These are phyloP conservation scores for Pristionchus japonicus DNA, from an alignment of 2,888 invertebrate species.

Conservation along the genomic window DNA sequence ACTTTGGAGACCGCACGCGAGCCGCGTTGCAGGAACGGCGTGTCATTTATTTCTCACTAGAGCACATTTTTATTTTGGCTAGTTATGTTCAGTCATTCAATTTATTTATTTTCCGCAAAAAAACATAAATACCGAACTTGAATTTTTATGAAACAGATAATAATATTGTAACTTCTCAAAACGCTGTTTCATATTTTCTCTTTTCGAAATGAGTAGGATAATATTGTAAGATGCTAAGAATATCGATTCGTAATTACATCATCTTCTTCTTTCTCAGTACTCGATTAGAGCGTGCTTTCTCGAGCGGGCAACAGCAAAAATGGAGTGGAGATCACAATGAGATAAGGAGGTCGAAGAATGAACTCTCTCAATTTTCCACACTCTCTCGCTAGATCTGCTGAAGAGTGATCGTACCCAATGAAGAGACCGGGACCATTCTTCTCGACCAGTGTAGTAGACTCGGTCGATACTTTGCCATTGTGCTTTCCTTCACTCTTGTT, in stretches of 20 bases:
- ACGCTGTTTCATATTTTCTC: neutral
- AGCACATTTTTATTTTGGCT: neutral
- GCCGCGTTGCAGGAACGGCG: neutral
- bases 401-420: neutral
- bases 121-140: neutral
- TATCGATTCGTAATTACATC: neutral
- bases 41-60: neutral
- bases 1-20: neutral
- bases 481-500: neutral
- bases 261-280: neutral
- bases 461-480: neutral
- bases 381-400: neutral
- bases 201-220: too few species aligned
- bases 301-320: neutral
- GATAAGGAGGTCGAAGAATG: slow-evolving; percentile 15
- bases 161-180: neutral
- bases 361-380: neutral
- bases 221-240: too few species aligned
- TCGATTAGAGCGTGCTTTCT: slow-evolving; percentile 19
- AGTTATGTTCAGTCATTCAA: neutral
- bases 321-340: neutral
- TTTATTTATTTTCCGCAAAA: neutral
- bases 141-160: neutral
- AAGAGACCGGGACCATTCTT: neutral
- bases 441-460: neutral